Base-by-base conservation (phyloP, 2,797 vertebrate genomes). In the Agapornis canus region DNA sequence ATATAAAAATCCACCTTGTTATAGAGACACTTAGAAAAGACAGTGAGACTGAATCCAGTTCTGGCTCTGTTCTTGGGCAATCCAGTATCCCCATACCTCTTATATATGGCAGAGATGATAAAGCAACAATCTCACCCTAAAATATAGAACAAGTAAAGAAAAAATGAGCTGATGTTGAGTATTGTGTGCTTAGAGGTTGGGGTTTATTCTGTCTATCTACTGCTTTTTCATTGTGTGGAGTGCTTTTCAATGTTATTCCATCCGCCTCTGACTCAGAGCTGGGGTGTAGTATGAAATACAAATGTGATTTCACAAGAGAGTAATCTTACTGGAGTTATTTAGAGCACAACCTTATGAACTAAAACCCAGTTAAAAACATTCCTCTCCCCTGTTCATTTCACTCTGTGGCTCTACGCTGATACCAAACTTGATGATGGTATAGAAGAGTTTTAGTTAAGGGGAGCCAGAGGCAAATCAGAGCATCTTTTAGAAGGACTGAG, bases 401-500 rank as follows among this genome's bases (percentile, higher is more conserved):
- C 5, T 77, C 11, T n/a, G 19, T 82, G 65, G 29, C 39, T 89
- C 40, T 77, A 40, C 26, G 31, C 45, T 82, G 35, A 69, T 73
- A 78, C 29, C 23, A 87, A 51, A 81, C 39, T 40, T 86, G 47
- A 35, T 86, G 60, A 56, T 80, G n/a, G 13, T 69, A 23, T 22
- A 42, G 35, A 65, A 47, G 12, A 60, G 39, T 85, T 94, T 91
- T 88, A 90, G 80, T 88, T 78, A 76, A 80, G 32, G 7, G 5
- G 15, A 94, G 57, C 75, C 39, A 31, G 11, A 78, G 59, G n/a
- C 23, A 75, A 86, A 78, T 80, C 1, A 3, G 52, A 66, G 19
- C 17, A 39, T 85, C 45, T 76, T 89, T 70, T 88, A 60, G 56
- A 95, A 92, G 63, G 89, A 86, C 48, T 60, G 32, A 92, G 93